Conservation (phyloP, 1,140 invertebrate species). For the Polyergus mexicanus region DNA sequence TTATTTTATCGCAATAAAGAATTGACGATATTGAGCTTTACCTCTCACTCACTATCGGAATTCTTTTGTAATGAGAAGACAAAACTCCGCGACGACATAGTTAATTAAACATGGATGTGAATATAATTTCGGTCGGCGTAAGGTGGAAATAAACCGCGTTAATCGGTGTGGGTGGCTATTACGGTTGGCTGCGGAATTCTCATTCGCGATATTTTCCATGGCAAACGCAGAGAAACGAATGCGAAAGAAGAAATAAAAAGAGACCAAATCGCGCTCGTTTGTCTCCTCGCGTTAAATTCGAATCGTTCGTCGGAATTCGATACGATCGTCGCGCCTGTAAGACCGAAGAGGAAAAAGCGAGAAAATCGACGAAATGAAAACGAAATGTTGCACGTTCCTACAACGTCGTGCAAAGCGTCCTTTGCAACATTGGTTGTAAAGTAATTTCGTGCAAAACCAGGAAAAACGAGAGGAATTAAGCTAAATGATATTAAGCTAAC, state of each 20-base stretch:
- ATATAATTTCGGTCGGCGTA: not conserved
- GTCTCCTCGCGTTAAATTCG: not conserved
- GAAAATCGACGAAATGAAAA: constrained; percentile 33
- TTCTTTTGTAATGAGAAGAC: not conserved
- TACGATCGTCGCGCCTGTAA: constrained; percentile 1
- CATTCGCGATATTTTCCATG: constrained; percentile 6
- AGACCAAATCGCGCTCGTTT: not conserved
- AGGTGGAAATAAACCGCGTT: constrained; percentile 3
- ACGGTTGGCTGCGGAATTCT: constrained; percentile 21
- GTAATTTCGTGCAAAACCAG: constrained; percentile 14
- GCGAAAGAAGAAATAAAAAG: not conserved
- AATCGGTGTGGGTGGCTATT: not conserved
- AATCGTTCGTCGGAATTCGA: constrained; percentile 28
- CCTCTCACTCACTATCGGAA: not conserved
- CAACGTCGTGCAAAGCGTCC: not conserved
- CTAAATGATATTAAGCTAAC: not conserved
- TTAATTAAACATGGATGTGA: not conserved
- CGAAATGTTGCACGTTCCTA: not conserved
- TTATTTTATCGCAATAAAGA: not conserved
- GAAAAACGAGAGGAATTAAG: not conserved
- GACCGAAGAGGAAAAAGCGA: not conserved
- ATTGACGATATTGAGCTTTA: not conserved
- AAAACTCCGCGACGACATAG: not conserved
- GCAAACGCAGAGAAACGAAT: constrained; percentile 29
- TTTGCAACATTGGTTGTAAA: constrained; percentile 14